Conservation (phyloP, 2,888 invertebrate species). For the Allolobophora icterica region DNA sequence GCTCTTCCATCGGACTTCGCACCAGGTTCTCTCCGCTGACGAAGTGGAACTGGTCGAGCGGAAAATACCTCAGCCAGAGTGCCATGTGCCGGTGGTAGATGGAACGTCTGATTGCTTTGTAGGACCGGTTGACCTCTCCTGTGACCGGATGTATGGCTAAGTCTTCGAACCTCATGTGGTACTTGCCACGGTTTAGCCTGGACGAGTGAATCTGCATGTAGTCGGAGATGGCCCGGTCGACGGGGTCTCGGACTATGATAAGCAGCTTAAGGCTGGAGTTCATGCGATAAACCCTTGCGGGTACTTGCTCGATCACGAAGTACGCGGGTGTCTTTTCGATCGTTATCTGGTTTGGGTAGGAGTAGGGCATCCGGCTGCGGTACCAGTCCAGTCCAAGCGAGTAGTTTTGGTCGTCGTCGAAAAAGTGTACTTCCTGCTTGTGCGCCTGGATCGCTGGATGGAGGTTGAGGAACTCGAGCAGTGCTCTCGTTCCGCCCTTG, state of each 20-base stretch:
- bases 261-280: conserved; percentile 87
- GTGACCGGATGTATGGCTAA: conserved; percentile 61
- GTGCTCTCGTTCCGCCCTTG: conserved; percentile 65
- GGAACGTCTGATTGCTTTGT: conserved; percentile 65
- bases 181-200: conserved; percentile 48
- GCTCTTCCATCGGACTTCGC: conserved; percentile 57
- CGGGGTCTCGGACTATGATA: conserved; percentile 92
- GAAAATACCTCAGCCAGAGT: conserved; percentile 90
- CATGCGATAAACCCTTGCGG: conserved; percentile 90
- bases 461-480: conserved; percentile 63
- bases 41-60: conserved; percentile 86
- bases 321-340: conserved; percentile 98
- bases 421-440: conserved; percentile 93
- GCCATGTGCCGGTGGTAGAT: conserved; percentile 76
- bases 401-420: conserved; percentile 77
- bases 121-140: conserved; percentile 65
- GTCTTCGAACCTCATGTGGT: conserved; percentile 61
- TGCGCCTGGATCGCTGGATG: conserved; percentile 82
- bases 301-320: conserved; percentile 93
- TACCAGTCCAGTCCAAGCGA: conserved; percentile 93
- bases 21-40: conserved; percentile 74
- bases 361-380: conserved; percentile 83
- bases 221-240: conserved; percentile 93
- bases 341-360: conserved; percentile 88
- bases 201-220: conserved; percentile 86